Base-by-base conservation (phyloP, 2,797 vertebrate genomes). In the Myripristis jacobus region DNA sequence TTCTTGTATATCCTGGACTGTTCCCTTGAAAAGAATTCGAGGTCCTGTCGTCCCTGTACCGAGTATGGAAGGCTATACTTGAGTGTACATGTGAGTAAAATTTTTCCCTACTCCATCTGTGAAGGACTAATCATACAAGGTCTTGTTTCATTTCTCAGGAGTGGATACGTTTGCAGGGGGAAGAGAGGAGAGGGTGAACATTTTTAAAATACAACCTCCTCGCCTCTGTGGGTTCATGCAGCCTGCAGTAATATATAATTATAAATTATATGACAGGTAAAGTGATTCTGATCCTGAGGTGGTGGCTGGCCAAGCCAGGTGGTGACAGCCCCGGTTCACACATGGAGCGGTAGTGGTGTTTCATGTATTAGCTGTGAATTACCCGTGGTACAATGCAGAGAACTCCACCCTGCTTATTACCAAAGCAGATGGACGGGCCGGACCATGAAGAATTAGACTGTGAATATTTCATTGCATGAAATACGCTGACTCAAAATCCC, bases 391-490 rank as follows among this genome's bases (percentile, higher is more conserved):
- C n/a, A n/a, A n/a, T n/a, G n/a, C n/a, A n/a, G n/a, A n/a, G n/a
- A 44, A 24, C 31, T 54, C 62, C 38, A 7, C 25, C 36, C 25
- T n/a, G 21, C 38, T 58, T 41, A 50, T 46, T 19, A 66, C 53
- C 51, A 13, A 9, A 59, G 57, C 53, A 63, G 58, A 70, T 65
- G 54, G 24, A 58, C 70, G 16, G 29, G 25, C 36, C 67, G 34
- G 16, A 46, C 57, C 48, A 25, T 65, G 70, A 77, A 70, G 52
- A 68, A 84, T 44, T 68, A 69, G 55, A 52, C 77, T 77, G 77
- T 85, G 66, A 80, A 88, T 85, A 78, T 84, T 81, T 87, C 53
- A 89, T 80, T 64, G 65, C 67, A 44, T 55, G 5, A 71, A 77
- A 78, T 75, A 66, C 78, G 84, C 82, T 82, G 84, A 84, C 54